A percentile compares a stretch with the other conserved stretches of the same genome.
These are phyloP conservation scores for Noctuana brunneofusca DNA, from an alignment of 2,888 invertebrate genomes.

Conservation along the genomic window DNA sequence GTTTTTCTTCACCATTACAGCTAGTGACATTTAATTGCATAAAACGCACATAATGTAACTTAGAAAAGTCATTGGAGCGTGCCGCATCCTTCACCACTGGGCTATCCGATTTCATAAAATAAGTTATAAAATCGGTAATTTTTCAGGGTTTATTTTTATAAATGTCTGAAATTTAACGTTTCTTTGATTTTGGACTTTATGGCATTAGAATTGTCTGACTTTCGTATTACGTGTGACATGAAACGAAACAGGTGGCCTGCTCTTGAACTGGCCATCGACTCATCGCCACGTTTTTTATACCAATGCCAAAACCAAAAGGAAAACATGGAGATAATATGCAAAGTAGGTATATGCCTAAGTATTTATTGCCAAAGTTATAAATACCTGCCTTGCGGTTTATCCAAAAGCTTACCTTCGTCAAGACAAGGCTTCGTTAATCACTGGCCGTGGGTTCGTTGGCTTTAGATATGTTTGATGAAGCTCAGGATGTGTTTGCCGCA, in stretches of 20 bases:
- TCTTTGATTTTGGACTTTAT: conserved; percentile 11
- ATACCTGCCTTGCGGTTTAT: conserved; percentile 23
- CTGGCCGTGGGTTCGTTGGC: conserved; percentile 13
- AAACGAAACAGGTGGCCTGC: conserved; percentile 22
- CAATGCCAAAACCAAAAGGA: conserved; percentile 28
- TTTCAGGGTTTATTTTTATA: too few relatives aligned
- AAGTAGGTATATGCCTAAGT: conserved; percentile 10
- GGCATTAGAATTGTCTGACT: conserved; percentile 17
- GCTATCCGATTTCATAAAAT: too few relatives aligned
- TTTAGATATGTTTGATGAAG: conserved; percentile 1
- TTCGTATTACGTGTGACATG: conserved; percentile 21
- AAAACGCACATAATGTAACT: too few relatives aligned
- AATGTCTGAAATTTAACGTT: conserved; percentile 4
- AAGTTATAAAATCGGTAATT: too few relatives aligned
- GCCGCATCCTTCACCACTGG: too few relatives aligned
- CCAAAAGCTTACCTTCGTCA: conserved; percentile 29
- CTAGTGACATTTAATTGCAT: too few relatives aligned
- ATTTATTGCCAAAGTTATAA: conserved; percentile 26
- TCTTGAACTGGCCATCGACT: conserved; percentile 3
- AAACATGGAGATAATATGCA: conserved; percentile 21
- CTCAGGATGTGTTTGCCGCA: not conserved
- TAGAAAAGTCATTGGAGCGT: too few relatives aligned
- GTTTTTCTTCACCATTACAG: too few relatives aligned
- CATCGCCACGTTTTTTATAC: conserved; percentile 23
- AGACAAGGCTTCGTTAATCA: conserved; percentile 27